Conservation (phyloP, 2,797 vertebrate genomes). For the Furcifer pardalis region DNA sequence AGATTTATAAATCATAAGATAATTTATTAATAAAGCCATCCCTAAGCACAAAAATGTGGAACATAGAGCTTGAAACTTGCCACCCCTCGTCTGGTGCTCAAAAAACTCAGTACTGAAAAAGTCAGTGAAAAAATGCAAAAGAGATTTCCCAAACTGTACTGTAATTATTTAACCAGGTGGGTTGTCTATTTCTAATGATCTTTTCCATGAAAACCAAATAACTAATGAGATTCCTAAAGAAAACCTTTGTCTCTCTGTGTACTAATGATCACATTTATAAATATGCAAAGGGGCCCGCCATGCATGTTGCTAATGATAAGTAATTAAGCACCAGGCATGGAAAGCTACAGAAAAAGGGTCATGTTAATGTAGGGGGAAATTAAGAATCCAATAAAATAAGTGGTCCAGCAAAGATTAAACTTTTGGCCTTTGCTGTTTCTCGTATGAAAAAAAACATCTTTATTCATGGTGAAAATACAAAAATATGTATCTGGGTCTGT, state of each 20-base stretch:
- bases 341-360: slow-evolving; percentile 82
- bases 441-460: slow-evolving; percentile 64
- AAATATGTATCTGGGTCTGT: slow-evolving; percentile 40
- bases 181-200: slow-evolving; percentile 84
- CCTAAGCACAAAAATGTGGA: slow-evolving; percentile 59
- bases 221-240: slow-evolving; percentile 85
- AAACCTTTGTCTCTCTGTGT: slow-evolving; percentile 81
- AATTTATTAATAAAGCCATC: slow-evolving; percentile 62
- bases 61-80: slow-evolving; percentile 62
- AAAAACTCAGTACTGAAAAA: slow-evolving; percentile 59
- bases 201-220: slow-evolving; percentile 85
- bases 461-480: slow-evolving; percentile 18
- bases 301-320: slow-evolving; percentile 86
- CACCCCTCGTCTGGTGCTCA: slow-evolving; percentile 58
- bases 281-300: slow-evolving; percentile 80
- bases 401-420: slow-evolving; percentile 78
- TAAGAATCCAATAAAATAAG: slow-evolving; percentile 85
- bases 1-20: slow-evolving; percentile 59
- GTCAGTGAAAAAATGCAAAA: slow-evolving; percentile 81
- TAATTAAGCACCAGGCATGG: slow-evolving; percentile 84
- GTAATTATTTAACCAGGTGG: slow-evolving; percentile 87
- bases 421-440: slow-evolving; percentile 72
- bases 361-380: slow-evolving; percentile 80
- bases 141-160: slow-evolving; percentile 82
- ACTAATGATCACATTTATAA: slow-evolving; percentile 87